Base-by-base conservation (phyloP, 1,140 invertebrate species). In the Formica selysi region DNA sequence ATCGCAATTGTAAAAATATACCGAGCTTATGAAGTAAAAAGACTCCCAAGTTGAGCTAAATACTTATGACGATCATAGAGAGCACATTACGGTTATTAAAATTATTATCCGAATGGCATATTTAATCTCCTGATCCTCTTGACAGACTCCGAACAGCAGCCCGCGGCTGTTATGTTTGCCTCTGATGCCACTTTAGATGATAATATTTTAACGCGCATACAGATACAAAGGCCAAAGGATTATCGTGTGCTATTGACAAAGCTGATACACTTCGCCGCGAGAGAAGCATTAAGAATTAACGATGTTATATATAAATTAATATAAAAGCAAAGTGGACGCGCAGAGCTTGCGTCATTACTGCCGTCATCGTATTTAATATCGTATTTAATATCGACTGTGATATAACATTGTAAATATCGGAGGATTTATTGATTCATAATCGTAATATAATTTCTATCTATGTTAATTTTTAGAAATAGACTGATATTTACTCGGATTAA, bases 41-140 rank as follows among this genome's bases (percentile, higher is more conserved):
- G 44, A 86, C 51, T 70, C 68, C 79, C 68, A 57, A 54, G 29
- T 54, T 19, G 26, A 83, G 68, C 44, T 81, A 74, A 83, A 70
- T 83, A 83, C 79, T 81, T 74, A 83, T 81, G 54, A 81, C 67
- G 79, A 81, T 83, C 68, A 73, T 64, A 80, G 76, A 83, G 64
- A 70, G 85, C 79, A 80, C 79, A 91, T 89, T 92, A 91, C 89
- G 91, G 91, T 93, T 92, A 93, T 92, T 92, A 92, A 92, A 87
- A 87, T 92, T 91, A 91, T 92, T 85, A 91, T 91, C 88, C 89
- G 65, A 89, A 87, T 76, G 88, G 90, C 62, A 91, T 51, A 51
- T 91, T 92, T 91, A 92, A 92, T 93, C 91, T 89, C 85, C 87
- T 92, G 91, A 91, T 91, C 87, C 86, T 88, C 89, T 92, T 92